Evolutionary conservation across 2,113 vertebrate genomes (phyloP), one percentile per base, ranked within the genome.

Genomic region (Bucco capensis): DNA sequence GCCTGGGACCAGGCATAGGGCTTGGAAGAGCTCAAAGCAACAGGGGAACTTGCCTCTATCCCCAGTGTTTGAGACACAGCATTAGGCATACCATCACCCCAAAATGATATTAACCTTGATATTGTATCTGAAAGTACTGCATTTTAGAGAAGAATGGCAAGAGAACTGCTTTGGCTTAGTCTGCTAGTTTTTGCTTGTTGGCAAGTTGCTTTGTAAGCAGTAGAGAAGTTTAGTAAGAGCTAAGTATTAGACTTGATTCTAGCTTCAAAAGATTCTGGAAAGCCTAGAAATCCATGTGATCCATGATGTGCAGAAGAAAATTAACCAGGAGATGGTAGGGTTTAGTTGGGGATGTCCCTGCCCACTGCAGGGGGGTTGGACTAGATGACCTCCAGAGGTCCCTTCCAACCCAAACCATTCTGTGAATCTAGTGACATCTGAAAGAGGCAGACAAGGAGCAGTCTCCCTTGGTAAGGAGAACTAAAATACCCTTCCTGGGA

Each of bases 231-330:
- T 3, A 75, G 40, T 47, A 51, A 40, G 19, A 84, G 21, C 51
- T 73, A 64, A 49, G n/a, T 72, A 74, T 86, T 86, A 73, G 62
- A 49, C 27, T 40, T 75, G 33, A 65, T 69, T 94, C 31, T 67
- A 98, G 97, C 95, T 98, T 86, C 95, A 97, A 91, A 97, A 97
- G 37, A 97, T 98, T 83, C 93, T 98, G 94, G 97, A 98, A 97
- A 97, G 91, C 83, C 88, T 96, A 31, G 97, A 98, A 96, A 97
- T 96, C 51, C 97, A 97, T 75, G 97, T 97, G 98, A 98, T 98
- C 84, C 90, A 78, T 83, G 93, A 97, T 16, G 81, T 97, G 73
- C 91, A 97, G 91, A 98, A 92, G 90, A 98, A 96, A 95, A 95
- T 98, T 60, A 96, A 86, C 65, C 92, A 90, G 78, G 96, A 98